Evolutionary conservation across 2,888 invertebrate species (phyloP).

Genomic region (Phengaris alcon): DNA sequence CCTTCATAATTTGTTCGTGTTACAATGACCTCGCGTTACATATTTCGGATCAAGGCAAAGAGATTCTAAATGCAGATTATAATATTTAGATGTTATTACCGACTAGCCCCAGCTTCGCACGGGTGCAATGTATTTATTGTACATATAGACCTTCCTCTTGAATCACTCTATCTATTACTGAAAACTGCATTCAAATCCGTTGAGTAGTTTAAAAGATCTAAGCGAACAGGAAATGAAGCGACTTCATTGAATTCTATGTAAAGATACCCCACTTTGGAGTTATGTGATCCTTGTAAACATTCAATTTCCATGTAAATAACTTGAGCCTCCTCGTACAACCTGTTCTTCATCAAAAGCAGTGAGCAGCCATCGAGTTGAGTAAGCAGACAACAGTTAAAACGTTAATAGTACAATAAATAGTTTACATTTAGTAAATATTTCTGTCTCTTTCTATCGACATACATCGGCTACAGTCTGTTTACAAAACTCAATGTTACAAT

Average conservation of each 20-base stretch:
- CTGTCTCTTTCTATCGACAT: slow-evolving; percentile 2
- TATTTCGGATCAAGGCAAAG: background rate
- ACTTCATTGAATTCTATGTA: too few relatives aligned
- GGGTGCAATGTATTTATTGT: too few relatives aligned
- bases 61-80: too few relatives aligned
- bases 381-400: background rate
- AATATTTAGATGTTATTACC: background rate
- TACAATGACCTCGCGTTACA: background rate
- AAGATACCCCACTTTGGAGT: background rate
- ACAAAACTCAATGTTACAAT: slow-evolving; percentile 9
- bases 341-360: slow-evolving; percentile 18
- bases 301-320: background rate
- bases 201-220: too few relatives aligned
- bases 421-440: background rate
- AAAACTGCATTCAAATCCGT: too few relatives aligned
- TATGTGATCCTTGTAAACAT: background rate
- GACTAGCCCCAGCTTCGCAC: too few relatives aligned
- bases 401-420: background rate
- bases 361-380: background rate
- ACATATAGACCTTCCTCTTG: too few relatives aligned
- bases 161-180: too few relatives aligned
- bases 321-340: background rate
- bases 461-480: background rate
- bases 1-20: background rate
- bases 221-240: too few relatives aligned